These are phyloP conservation scores for Marcusenius ussheri DNA, from an alignment of 2,113 vertebrate genomes.

Conservation along the genomic window DNA sequence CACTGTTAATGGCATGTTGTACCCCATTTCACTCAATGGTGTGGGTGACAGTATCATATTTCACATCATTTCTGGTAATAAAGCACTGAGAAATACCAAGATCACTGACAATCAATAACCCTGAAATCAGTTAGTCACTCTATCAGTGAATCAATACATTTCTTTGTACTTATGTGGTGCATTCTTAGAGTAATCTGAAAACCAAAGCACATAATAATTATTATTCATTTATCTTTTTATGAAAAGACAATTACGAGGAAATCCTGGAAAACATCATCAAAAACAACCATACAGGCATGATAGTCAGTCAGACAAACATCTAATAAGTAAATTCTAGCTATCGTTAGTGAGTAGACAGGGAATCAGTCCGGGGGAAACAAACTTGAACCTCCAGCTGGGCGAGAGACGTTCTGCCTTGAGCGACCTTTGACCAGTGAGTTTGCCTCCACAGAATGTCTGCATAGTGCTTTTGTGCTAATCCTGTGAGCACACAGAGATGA, in stretches of 20 bases:
- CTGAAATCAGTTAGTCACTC: conserved; percentile 1
- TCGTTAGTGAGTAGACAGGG: not conserved
- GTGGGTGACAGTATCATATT: not conserved
- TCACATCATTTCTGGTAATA: not conserved
- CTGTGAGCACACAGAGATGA: not conserved
- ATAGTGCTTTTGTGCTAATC: not conserved
- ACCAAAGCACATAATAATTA: not conserved
- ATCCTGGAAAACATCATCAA: not conserved
- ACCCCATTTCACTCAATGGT: not conserved
- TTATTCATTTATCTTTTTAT: not conserved
- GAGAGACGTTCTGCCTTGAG: not conserved
- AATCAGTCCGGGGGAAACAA: not conserved
- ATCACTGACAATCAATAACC: not conserved
- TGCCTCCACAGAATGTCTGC: not conserved
- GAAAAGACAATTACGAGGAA: not conserved
- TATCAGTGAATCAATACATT: not conserved
- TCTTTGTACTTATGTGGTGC: not conserved
- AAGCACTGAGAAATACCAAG: not conserved
- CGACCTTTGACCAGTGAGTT: not conserved
- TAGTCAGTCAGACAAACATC: not conserved
- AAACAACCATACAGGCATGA: not conserved
- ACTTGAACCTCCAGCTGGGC: not conserved
- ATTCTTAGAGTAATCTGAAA: not conserved
- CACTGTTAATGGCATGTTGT: not conserved
- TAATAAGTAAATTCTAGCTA: not conserved